Percentiles rank a stretch among this genome's conserved stretches.
Evolutionary conservation across 2,797 vertebrate genomes (phyloP).

Genomic region (Eulemur rubriventer): DNA sequence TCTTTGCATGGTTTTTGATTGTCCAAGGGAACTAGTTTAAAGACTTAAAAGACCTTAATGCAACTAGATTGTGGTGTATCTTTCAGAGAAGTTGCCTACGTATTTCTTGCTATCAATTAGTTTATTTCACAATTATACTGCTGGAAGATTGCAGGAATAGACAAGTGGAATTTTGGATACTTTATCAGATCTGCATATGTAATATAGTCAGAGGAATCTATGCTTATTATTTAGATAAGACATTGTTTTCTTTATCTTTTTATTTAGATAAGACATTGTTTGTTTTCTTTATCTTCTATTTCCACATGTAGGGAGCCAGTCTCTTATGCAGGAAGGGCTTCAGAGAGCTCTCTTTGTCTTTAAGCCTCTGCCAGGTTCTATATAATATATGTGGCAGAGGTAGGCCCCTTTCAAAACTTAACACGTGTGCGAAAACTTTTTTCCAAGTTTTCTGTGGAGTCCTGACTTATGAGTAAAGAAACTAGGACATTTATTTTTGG

Average conservation of each 20-base stretch:
- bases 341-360: slow-evolving; percentile 34
- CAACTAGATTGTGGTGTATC: background rate
- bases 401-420: slow-evolving; percentile 81
- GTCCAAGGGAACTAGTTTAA: background rate
- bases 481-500: slow-evolving; percentile 65
- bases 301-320: slow-evolving; percentile 81
- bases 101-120: background rate
- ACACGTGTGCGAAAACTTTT: slow-evolving; percentile 79
- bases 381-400: slow-evolving; percentile 86
- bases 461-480: slow-evolving; percentile 62
- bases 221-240: background rate
- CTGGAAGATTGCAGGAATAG: background rate
- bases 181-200: background rate
- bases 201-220: background rate
- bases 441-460: slow-evolving; percentile 61
- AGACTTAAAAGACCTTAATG: background rate
- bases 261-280: background rate
- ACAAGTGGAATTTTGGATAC: background rate
- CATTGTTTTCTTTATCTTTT: background rate
- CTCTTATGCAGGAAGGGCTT: slow-evolving; percentile 65
- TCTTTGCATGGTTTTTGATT: slow-evolving; percentile 2
- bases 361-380: slow-evolving; percentile 69
- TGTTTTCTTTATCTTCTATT: background rate
- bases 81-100: background rate
- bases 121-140: slow-evolving; percentile 4